Evolutionary conservation across 2,888 invertebrate species (phyloP), one percentile per base, ranked within the genome.

Genomic region (Hydrotaea cyrtoneurina): DNA sequence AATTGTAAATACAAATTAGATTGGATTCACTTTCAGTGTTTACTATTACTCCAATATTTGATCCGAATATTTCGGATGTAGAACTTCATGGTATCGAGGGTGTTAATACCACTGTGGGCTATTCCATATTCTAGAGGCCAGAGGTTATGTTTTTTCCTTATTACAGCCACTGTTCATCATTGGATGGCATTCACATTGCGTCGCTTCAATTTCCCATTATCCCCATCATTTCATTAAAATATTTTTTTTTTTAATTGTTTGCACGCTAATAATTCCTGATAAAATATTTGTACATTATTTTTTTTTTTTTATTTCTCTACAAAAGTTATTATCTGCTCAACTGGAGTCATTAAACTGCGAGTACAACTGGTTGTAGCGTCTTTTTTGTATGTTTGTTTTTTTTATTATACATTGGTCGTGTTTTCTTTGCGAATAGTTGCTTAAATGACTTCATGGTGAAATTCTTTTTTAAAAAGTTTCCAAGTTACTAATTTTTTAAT

Each of bases 271-370:
- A 23, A 66, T 10, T 39, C 39, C 8, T 36, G 36, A 17, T 17
- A 36, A 66, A 39, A 62, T 36, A 5, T 17, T 43, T 2, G 10
- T 43, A 2, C 13, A 2, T 43, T 43, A 11, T 43, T 11, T 50
- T n/a, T 1, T n/a, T 50, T 5, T 50, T 1, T 50, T n/a, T n/a
- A 5, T 3, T 13, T 50, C 26, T 36, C 19, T 7, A 62, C 1
- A 26, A 7, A 62, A 62, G n/a, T 39, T 17, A 66, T 21, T 10
- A 39, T 36, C 62, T 64, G 15, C 62, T 62, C 31, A 13, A 2
- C 43, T 57, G 11, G 36, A 69, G 66, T 69, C 66, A 69, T 69
- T 69, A 69, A 46, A 50, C 69, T 69, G 23, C 69, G 26, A 26
- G 55, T 23, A 11, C 55, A 21, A 43, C 43, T 66, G 43, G 39